A percentile compares a stretch with the other conserved stretches of the same genome.
Evolutionary conservation across 2,888 invertebrate species (phyloP).

Genomic region (Pterostichus madidus): DNA sequence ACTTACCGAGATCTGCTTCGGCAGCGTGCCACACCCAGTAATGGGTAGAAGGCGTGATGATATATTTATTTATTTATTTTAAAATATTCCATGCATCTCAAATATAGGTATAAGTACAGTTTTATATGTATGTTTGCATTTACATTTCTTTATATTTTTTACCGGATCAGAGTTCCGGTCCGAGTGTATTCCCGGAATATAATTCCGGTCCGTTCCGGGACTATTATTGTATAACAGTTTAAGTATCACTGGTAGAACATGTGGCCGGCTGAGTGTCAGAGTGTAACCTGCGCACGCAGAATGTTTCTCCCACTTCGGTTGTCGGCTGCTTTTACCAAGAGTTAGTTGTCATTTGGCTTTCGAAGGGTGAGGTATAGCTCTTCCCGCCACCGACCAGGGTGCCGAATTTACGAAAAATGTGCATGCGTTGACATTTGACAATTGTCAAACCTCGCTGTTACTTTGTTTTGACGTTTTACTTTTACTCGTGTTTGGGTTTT

Average conservation of each 20-base stretch:
- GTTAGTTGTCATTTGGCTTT: slow-evolving; percentile 52
- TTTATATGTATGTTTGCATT: too few relatives aligned
- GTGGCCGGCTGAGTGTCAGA: slow-evolving; percentile 45
- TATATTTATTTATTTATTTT: too few relatives aligned
- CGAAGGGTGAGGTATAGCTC: slow-evolving; percentile 34
- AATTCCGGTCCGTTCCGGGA: background rate
- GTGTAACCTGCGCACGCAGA: slow-evolving; percentile 32
- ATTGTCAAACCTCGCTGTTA: slow-evolving; percentile 9
- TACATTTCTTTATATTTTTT: too few relatives aligned
- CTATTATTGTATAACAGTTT: background rate
- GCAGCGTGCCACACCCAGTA: too few relatives aligned
- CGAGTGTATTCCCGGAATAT: background rate
- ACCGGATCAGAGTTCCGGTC: too few relatives aligned
- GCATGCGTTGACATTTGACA: slow-evolving; percentile 36
- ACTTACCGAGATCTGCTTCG: too few relatives aligned
- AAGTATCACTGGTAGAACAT: slow-evolving; percentile 18
- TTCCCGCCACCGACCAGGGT: background rate
- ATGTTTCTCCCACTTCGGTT: slow-evolving; percentile 29
- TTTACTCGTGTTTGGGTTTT: slow-evolving; percentile 29
- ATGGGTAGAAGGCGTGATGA: too few relatives aligned
- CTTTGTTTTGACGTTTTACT: slow-evolving; percentile 32
- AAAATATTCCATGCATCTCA: too few relatives aligned
- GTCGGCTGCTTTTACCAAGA: slow-evolving; percentile 3
- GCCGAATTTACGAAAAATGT: slow-evolving; percentile 62
- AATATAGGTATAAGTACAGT: too few relatives aligned